Conservation (phyloP, 2,888 invertebrate genomes). For the Limulus polyphemus region DNA sequence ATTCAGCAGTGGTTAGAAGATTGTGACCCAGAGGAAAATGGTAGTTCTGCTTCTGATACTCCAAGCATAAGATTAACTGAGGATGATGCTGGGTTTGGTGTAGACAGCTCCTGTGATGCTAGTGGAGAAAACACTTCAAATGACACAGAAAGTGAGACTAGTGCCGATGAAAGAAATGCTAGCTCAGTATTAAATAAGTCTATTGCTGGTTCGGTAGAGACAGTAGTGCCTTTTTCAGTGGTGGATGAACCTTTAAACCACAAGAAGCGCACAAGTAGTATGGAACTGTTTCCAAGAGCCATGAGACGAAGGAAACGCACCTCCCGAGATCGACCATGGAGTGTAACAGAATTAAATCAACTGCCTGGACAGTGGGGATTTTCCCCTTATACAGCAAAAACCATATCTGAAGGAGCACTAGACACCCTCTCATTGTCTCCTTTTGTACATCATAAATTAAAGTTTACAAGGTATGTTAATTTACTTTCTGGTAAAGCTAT, state of each 20-base stretch:
- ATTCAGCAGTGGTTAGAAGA: no score
- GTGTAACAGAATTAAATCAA: constrained; percentile 72
- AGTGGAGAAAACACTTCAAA: constrained; percentile 74
- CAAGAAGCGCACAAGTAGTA: not conserved
- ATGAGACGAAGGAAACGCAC: constrained; percentile 24
- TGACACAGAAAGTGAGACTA: constrained; percentile 19
- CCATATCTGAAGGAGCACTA: constrained; percentile 64
- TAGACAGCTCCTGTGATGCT: constrained; percentile 53
- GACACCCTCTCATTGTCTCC: constrained; percentile 46
- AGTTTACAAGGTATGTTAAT: no score
- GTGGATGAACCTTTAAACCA: not conserved
- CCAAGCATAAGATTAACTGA: no score
- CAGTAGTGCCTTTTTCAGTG: constrained; percentile 18
- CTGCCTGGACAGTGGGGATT: constrained; percentile 44
- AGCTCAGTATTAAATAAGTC: constrained; percentile 25
- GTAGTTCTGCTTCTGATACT: no score
- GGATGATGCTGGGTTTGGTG: not conserved
- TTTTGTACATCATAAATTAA: no score
- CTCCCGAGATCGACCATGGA: constrained; percentile 55
- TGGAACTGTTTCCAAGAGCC: constrained; percentile 12
- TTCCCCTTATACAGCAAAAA: constrained; percentile 50
- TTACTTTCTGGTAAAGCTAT: no score
- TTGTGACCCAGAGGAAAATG: no score
- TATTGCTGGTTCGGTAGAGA: constrained; percentile 23
- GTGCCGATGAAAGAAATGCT: constrained; percentile 26